These are phyloP conservation scores for Cantharis rufa DNA, from an alignment of 2,888 invertebrate species.

Conservation along the genomic window DNA sequence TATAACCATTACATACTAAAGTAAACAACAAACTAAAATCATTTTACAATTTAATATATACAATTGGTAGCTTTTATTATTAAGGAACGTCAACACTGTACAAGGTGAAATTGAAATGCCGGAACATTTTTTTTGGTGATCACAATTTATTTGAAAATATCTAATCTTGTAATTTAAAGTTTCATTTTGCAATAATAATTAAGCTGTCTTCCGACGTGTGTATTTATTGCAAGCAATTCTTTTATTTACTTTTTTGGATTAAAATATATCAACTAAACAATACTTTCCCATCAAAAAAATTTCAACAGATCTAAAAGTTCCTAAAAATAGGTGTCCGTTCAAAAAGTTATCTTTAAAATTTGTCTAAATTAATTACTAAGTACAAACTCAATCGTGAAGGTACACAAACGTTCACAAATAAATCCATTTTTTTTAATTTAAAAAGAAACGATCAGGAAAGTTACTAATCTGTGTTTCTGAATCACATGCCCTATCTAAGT, in stretches of 20 bases:
- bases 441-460: slow-evolving; percentile 34
- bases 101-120: slow-evolving; percentile 25
- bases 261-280: neutral
- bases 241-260: neutral
- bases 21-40: slow-evolving; percentile 44
- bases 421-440: slow-evolving; percentile 34
- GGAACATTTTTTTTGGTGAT: slow-evolving; percentile 8
- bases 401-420: slow-evolving; percentile 22
- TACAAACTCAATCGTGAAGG: slow-evolving; percentile 28
- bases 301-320: slow-evolving; percentile 13
- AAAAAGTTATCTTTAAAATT: slow-evolving; percentile 3
- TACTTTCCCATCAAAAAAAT: neutral
- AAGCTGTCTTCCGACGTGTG: slow-evolving; percentile 16
- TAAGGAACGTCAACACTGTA: slow-evolving; percentile 37
- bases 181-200: neutral
- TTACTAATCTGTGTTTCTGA: slow-evolving; percentile 40
- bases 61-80: slow-evolving; percentile 34
- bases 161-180: neutral
- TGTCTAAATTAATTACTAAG: slow-evolving; percentile 24
- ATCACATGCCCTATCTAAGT: slow-evolving; percentile 44
- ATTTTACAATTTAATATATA: slow-evolving; percentile 36
- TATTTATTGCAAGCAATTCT: slow-evolving; percentile 18
- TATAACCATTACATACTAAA: slow-evolving; percentile 44
- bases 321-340: slow-evolving; percentile 11
- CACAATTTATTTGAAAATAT: slow-evolving; percentile 18